These are phyloP conservation scores for Sphaerophoria taeniata DNA, from an alignment of 2,888 invertebrate genomes.

Conservation along the genomic window DNA sequence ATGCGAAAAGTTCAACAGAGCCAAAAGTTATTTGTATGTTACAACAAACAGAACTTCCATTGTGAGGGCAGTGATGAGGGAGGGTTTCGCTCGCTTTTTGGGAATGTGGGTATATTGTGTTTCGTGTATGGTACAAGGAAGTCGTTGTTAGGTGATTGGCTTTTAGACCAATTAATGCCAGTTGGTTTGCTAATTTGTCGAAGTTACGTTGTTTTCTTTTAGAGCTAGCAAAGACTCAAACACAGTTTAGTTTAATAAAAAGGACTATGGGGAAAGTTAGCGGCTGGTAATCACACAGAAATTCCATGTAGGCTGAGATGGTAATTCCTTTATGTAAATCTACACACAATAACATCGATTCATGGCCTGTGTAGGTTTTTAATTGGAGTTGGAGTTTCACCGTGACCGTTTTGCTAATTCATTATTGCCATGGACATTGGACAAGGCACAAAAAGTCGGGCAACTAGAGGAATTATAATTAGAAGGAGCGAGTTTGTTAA, in stretches of 20 bases:
- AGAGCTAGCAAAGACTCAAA: neutral
- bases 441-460: neutral
- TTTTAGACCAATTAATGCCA: conserved; percentile 6
- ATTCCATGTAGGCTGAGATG: conserved; percentile 23
- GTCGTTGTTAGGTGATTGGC: neutral
- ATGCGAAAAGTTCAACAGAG: neutral
- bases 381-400: neutral
- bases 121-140: neutral
- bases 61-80: neutral
- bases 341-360: neutral
- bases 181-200: conserved; percentile 2
- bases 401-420: neutral
- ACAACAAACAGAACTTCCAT: conserved; percentile 8
- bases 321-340: conserved; percentile 15
- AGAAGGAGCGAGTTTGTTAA: conserved; percentile 25
- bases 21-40: neutral
- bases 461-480: neutral
- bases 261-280: conserved; percentile 28
- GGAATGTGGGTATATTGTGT: neutral
- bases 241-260: neutral
- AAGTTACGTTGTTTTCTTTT: conserved; percentile 3
- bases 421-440: conserved; percentile 35
- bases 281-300: conserved; percentile 39
- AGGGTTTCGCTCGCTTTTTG: neutral
- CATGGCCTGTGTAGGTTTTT: neutral